These are phyloP conservation scores for Propithecus perrieri DNA, from an alignment of 2,797 vertebrate species.

Conservation along the genomic window DNA sequence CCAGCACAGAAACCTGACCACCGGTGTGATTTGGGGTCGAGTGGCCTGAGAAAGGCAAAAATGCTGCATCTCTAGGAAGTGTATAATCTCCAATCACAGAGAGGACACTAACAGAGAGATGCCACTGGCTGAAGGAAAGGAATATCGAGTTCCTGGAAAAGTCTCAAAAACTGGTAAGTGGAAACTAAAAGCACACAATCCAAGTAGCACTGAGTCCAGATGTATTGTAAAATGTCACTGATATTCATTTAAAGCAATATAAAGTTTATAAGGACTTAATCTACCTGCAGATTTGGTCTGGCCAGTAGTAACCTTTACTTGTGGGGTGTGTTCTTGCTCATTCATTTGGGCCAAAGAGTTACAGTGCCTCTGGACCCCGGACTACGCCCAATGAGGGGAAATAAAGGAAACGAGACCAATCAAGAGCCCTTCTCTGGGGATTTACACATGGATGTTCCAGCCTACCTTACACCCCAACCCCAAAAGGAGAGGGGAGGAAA, in stretches of 20 bases:
- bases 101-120: fast-evolving
- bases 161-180: background rate
- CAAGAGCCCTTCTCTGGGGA: background rate
- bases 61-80: background rate
- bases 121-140: background rate
- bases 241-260: background rate
- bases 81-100: background rate
- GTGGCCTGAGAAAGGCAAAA: background rate
- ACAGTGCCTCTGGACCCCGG: background rate
- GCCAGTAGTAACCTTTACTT: background rate
- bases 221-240: background rate
- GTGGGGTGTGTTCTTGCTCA: background rate
- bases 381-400: background rate
- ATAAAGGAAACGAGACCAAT: background rate
- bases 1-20: background rate
- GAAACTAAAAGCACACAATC: background rate
- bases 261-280: background rate
- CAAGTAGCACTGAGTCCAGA: background rate
- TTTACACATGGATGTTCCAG: background rate
- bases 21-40: background rate
- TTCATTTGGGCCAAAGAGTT: background rate
- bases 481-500: background rate
- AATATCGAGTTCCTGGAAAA: fast-evolving
- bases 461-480: background rate
- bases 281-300: background rate